Evolutionary conservation across 1,140 invertebrate species (phyloP).

Genomic region (Hyles vespertilio): DNA sequence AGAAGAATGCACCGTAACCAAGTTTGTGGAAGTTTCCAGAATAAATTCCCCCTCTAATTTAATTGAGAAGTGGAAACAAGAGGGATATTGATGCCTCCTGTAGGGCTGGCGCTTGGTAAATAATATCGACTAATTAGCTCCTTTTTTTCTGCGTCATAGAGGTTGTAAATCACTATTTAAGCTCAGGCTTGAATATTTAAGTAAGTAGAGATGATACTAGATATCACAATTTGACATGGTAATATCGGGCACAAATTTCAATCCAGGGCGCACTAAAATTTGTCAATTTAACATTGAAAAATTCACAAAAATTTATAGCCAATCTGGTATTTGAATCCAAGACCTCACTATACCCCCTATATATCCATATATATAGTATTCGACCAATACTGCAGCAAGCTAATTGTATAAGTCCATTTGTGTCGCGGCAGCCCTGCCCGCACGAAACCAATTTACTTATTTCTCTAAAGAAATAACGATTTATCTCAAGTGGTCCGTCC

Average conservation of each 20-base stretch:
- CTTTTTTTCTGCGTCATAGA: too few species aligned
- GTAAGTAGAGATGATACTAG: too few species aligned
- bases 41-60: constrained; percentile 16
- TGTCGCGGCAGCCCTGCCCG: neutral
- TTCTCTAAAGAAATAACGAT: constrained; percentile 32
- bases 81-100: constrained; percentile 9
- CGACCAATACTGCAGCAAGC: neutral
- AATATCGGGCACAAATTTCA: too few species aligned
- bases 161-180: too few species aligned
- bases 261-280: too few species aligned
- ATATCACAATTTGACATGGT: too few species aligned
- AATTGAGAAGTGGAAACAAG: constrained; percentile 13
- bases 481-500: constrained; percentile 33
- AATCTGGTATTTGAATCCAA: neutral
- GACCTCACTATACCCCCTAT: neutral
- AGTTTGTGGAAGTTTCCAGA: constrained; percentile 7
- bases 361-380: too few species aligned
- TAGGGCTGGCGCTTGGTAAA: constrained; percentile 1
- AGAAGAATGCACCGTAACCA: constrained; percentile 8
- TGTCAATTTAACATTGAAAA: too few species aligned
- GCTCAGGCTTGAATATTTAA: too few species aligned
- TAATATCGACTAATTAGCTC: neutral
- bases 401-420: neutral
- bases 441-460: constrained; percentile 29
- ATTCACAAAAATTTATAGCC: too few species aligned